Conservation (phyloP, 2,113 vertebrate genomes). For the Sinocyclocheilus anophthalmus region DNA sequence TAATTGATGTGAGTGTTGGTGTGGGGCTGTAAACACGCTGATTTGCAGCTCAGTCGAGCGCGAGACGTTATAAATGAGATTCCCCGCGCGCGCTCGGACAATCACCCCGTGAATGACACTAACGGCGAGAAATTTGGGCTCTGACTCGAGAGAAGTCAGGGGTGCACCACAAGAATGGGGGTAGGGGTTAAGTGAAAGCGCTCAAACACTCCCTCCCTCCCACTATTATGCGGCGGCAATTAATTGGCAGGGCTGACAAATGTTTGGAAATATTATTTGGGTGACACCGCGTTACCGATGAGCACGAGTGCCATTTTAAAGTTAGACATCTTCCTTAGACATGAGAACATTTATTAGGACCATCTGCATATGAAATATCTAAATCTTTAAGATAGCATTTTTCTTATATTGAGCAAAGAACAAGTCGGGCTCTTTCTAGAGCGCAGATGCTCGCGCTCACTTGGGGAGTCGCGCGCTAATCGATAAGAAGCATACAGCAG, state of each 20-base stretch:
- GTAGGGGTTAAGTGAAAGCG: conserved; percentile 49
- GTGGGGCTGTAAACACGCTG: conserved; percentile 86
- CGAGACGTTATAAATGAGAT: conserved; percentile 81
- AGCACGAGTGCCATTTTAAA: neutral
- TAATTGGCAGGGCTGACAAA: conserved; percentile 35
- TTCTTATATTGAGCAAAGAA: neutral
- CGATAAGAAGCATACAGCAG: conserved; percentile 61
- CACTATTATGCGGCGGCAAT: conserved; percentile 31
- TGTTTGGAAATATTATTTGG: conserved; percentile 49
- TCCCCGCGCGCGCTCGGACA: conserved; percentile 70
- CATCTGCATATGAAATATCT: neutral
- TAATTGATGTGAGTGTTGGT: conserved; percentile 88
- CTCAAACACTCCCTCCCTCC: conserved; percentile 51
- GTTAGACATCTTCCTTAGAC: neutral
- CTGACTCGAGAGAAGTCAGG: conserved; percentile 56
- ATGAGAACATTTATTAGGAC: neutral
- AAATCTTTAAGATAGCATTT: neutral
- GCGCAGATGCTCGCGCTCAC: conserved; percentile 40
- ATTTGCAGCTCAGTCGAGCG: conserved; percentile 84
- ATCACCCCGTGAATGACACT: conserved; percentile 72
- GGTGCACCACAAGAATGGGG: conserved; percentile 47
- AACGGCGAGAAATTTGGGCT: conserved; percentile 62
- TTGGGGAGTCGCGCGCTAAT: conserved; percentile 54
- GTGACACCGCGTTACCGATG: neutral
- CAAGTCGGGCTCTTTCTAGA: conserved; percentile 38